Evolutionary conservation across 2,797 vertebrate genomes (phyloP).

Genomic region (Gila robusta): DNA sequence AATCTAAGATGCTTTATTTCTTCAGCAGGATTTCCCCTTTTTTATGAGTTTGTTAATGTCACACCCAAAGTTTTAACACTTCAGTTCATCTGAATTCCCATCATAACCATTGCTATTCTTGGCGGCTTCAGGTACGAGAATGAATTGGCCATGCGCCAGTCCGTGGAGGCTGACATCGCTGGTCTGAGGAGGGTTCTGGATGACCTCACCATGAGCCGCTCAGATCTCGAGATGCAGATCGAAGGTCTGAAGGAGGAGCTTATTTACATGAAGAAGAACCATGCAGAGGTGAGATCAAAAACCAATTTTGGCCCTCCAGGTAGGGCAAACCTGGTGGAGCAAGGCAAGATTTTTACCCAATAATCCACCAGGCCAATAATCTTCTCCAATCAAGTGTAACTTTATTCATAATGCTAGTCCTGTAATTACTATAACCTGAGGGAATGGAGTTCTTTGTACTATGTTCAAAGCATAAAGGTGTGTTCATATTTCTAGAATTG

Average conservation of each 20-base stretch:
- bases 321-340: background rate
- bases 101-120: too few relatives aligned
- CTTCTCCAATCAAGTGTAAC: background rate
- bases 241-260: slow-evolving; percentile 81
- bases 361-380: background rate
- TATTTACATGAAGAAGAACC: slow-evolving; percentile 80
- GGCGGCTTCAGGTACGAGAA: slow-evolving; percentile 73
- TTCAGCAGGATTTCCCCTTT: background rate
- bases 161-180: slow-evolving; percentile 74
- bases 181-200: slow-evolving; percentile 77
- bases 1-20: background rate
- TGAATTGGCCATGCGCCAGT: slow-evolving; percentile 72
- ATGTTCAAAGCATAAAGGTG: background rate
- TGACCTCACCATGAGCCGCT: slow-evolving; percentile 73
- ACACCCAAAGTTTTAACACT: background rate
- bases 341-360: background rate
- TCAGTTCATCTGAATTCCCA: background rate
- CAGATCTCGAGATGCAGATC: slow-evolving; percentile 79
- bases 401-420: background rate
- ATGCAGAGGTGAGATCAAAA: slow-evolving; percentile 72
- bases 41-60: slow-evolving; percentile 12
- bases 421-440: background rate
- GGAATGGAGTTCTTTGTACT: background rate
- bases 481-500: background rate
- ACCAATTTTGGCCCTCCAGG: background rate